phyloP scores from a whole-genome alignment of 2,797 vertebrate genomes.

The Notolepis coatsorum region DNA sequence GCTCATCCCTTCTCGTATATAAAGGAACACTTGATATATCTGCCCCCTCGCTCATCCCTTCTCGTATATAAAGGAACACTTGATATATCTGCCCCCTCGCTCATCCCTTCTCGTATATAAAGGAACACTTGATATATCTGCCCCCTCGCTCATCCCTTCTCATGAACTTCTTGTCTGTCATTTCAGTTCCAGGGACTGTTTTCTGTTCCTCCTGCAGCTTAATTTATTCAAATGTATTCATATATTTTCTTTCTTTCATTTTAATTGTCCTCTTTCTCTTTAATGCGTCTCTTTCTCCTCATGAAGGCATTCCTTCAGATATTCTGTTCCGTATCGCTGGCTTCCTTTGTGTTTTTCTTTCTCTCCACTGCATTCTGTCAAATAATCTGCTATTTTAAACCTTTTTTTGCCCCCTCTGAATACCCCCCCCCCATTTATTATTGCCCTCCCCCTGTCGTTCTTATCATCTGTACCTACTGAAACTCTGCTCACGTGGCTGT shows the following conservation, averaged over 20 bases:
- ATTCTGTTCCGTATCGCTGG: not conserved
- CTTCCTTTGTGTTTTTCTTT: not conserved
- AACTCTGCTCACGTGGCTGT: conserved; percentile 32
- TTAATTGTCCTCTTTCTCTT: conserved; percentile 16
- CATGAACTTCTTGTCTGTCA: conserved; percentile 14
- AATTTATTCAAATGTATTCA: conserved; percentile 16
- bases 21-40: no score
- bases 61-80: no score
- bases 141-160: conserved; percentile 3
- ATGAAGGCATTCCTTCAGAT: not conserved
- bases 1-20: no score
- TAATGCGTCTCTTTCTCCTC: conserved; percentile 40
- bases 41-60: no score
- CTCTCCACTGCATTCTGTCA: not conserved
- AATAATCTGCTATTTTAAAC: no score
- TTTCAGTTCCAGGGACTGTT: conserved; percentile 34
- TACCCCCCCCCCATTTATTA: no score
- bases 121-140: no score
- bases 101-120: no score
- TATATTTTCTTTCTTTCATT: conserved; percentile 28
- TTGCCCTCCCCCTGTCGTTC: no score
- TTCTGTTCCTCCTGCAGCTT: conserved; percentile 17
- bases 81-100: no score
- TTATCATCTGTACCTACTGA: no score
- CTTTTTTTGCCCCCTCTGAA: no score